phyloP scores from a whole-genome alignment of 1,140 invertebrate genomes.

The Calephelis nemesis region DNA sequence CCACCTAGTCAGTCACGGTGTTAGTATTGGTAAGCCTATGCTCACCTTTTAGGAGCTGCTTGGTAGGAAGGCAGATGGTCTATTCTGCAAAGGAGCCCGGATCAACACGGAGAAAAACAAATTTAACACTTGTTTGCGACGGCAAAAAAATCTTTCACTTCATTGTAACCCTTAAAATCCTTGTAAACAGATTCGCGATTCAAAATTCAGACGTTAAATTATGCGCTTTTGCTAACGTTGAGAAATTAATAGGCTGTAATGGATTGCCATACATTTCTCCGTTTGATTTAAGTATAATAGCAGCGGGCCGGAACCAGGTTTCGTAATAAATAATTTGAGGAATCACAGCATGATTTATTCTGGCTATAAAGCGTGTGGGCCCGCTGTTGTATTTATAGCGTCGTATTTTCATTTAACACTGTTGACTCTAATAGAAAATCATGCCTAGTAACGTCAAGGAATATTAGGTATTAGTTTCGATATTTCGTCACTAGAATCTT shows the following conservation, averaged over 20 bases:
- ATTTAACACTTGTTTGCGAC: no score
- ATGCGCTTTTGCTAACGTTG: slow-evolving; percentile 17
- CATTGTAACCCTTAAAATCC: no score
- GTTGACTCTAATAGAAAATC: slow-evolving; percentile 27
- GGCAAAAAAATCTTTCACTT: no score
- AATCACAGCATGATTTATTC: slow-evolving; percentile 39
- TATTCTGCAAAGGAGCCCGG: no score
- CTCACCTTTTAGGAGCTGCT: no score
- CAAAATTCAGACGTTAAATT: slow-evolving; percentile 16
- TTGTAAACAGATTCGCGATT: slow-evolving; percentile 2
- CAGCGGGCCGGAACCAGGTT: slow-evolving; percentile 29
- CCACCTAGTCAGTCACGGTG: no score
- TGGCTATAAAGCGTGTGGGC: slow-evolving; percentile 30
- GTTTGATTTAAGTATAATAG: slow-evolving; percentile 36
- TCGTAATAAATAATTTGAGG: slow-evolving; percentile 42
- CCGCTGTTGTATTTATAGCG: slow-evolving; percentile 34
- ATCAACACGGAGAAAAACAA: no score
- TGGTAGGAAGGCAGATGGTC: no score
- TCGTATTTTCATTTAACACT: slow-evolving; percentile 34
- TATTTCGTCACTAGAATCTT: no score
- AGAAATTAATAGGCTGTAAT: slow-evolving; percentile 24
- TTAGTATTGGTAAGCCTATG: no score
- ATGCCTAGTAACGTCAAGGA: neutral
- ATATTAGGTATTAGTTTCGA: neutral
- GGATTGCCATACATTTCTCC: slow-evolving; percentile 24